Evolutionary conservation across 1,140 invertebrate species (phyloP).

Genomic region (Neomicropteryx cornuta): DNA sequence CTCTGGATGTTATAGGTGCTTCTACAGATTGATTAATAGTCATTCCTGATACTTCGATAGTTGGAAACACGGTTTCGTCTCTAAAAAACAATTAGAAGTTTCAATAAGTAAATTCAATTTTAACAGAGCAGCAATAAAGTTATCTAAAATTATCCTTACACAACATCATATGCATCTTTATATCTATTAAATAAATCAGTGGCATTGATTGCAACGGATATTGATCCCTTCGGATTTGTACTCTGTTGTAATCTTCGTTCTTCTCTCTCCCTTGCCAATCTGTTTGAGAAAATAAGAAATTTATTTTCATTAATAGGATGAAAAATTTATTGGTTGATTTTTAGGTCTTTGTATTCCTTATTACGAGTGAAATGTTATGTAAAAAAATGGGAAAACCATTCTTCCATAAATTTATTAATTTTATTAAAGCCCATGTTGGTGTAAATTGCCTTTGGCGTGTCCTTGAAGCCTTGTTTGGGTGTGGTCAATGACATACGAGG

Average conservation of each 20-base stretch:
- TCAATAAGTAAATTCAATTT: conserved; percentile 6
- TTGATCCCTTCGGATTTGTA: conserved; percentile 82
- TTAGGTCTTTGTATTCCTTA: too few relatives aligned
- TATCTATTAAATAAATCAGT: conserved; percentile 84
- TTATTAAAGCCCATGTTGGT: too few relatives aligned
- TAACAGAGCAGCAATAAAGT: background rate
- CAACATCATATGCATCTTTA: conserved; percentile 50
- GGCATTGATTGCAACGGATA: conserved; percentile 83
- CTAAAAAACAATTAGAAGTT: conserved; percentile 20
- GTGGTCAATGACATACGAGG: too few relatives aligned
- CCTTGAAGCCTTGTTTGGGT: too few relatives aligned
- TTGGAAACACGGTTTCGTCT: conserved; percentile 50
- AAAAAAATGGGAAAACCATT: too few relatives aligned
- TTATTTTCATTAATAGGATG: background rate
- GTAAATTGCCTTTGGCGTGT: too few relatives aligned
- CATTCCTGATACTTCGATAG: conserved; percentile 84
- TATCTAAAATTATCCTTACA: background rate
- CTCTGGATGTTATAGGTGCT: conserved; percentile 74
- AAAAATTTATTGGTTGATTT: too few relatives aligned
- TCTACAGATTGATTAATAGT: conserved; percentile 87
- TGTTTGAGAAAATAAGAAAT: conserved; percentile 11
- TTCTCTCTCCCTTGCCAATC: conserved; percentile 54
- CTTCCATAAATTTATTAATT: too few relatives aligned
- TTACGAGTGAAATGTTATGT: too few relatives aligned
- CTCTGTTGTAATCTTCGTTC: conserved; percentile 73